These are phyloP conservation scores for Bursaphelenchus okinawaensis DNA, from an alignment of 2,888 invertebrate genomes.

Conservation along the genomic window DNA sequence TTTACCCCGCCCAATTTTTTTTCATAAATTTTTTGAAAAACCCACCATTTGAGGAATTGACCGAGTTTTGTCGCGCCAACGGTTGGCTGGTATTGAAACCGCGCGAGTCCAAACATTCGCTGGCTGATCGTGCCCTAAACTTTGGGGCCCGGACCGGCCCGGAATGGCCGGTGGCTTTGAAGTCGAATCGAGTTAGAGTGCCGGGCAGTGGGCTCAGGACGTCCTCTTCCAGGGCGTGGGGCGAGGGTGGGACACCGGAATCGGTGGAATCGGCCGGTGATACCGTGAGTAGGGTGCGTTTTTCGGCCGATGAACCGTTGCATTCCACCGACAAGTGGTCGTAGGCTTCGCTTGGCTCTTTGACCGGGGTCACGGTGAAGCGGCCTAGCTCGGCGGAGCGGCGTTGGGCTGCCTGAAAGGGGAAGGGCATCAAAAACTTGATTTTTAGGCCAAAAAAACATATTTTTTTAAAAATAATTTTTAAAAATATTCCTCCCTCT, in stretches of 20 bases:
- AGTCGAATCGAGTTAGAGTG: conserved; percentile 8
- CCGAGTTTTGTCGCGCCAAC: not conserved
- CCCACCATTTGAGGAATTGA: not conserved
- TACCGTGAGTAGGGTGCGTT: not conserved
- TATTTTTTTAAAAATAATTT: too few species aligned
- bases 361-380: conserved; percentile 11
- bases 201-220: conserved; percentile 7
- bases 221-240: not conserved
- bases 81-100: not conserved
- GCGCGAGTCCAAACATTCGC: conserved; percentile 18
- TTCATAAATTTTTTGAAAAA: not conserved
- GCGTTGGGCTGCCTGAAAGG: not conserved
- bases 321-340: not conserved
- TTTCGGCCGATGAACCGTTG: not conserved
- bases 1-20: not conserved
- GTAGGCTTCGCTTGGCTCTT: not conserved
- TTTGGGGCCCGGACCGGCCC: conserved; percentile 7
- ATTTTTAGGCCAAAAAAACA: not conserved
- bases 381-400: not conserved
- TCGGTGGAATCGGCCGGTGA: conserved; percentile 23
- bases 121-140: conserved; percentile 22
- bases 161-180: conserved; percentile 11
- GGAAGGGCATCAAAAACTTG: not conserved
- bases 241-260: conserved; percentile 15
- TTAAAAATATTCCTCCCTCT: too few species aligned